Base-by-base conservation (phyloP, 2,888 invertebrate genomes). In the Phorcus lineatus region DNA sequence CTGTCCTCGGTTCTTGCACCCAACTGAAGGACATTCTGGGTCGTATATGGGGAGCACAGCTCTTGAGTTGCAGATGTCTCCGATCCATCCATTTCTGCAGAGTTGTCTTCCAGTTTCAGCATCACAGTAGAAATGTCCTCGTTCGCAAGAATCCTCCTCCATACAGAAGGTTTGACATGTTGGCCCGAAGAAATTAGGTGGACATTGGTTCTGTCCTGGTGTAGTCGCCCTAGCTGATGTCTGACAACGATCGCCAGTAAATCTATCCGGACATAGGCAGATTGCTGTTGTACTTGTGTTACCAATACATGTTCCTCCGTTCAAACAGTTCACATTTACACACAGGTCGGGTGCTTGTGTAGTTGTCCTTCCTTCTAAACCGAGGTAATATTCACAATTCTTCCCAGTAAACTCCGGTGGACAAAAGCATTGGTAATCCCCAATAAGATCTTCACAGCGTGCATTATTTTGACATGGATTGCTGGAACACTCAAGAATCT, bases 381-480 rank as follows among this genome's bases (percentile, higher is more conserved):
- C 76, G 11, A 78, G 17, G 40, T 31, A 28, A 13, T 67, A 54
- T 74, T 88, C 86, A 81, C 90, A 90, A 53, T 84, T 81, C 9
- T 67, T 77, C 4, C 90, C 90, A 11, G 83, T 80, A 80, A 81
- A 88, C 16, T 82, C 83, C 36, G 66, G 40, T 3, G 70, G 47
- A 75, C 89, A 89, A 0, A 67, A 16, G 78, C 89, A 89, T 16
- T n/a, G 16, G 77, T 85, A 87, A 40, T 83, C 84, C 4, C 80
- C 84, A 54, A 83, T 79, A 11, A 80, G 70, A 36, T 86, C 81
- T 17, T 74, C 66, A 84, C 88, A 88, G 28, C 76, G 62, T 16
- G 83, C 89, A 52, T 84, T 85, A 81, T 89, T 88, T 28, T 79
- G 75, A 80, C 89, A 89, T 2, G 81, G 83, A 16, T 79, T 82